Base-by-base conservation (phyloP, 2,113 vertebrate genomes). In the Etheostoma cragini region DNA sequence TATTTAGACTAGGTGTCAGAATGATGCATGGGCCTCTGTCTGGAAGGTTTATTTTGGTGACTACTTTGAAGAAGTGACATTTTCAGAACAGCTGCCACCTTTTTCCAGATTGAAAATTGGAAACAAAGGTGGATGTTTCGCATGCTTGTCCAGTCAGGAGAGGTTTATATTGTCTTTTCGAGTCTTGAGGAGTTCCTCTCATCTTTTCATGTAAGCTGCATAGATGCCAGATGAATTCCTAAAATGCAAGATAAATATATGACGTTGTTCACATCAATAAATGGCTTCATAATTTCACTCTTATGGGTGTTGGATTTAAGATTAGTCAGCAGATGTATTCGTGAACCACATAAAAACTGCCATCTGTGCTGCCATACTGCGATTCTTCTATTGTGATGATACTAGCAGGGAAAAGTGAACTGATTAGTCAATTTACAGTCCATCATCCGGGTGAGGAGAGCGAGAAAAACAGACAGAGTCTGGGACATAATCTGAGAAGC, bases 311-410 rank as follows among this genome's bases (percentile, higher is more conserved):
- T 76, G 72, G 76, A 78, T 79, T 75, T 82, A 22, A 76, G 78
- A 88, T 72, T 65, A 83, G 69, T 76, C 50, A 88, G 75, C 90
- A 92, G 88, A 90, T 84, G 78, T 60, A 85, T 85, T 72, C 66
- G 83, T 4, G 72, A 85, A 82, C 80, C 78, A 57, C 76, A 88
- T 67, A 70, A 74, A 78, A 87, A 72, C 35, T 15, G 54, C 87
- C 90, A 92, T 91, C 90, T 92, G 90, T 69, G 86, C 80, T 42
- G 81, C 84, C 81, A 78, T 73, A 61, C 83, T 80, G 85, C 15
- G 16, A 64, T 7, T 47, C 81, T 62, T 78, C 62, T 65, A 76
- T 72, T 86, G 78, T 72, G 65, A 75, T 42, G 72, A 77, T 65
- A 65, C 11, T 16, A 76, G 75, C 63, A 15, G 17, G 26, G 45